A percentile compares a stretch with the other conserved stretches of the same genome.
Conservation (phyloP, 2,888 invertebrate genomes). For the Plebejus melissa region DNA sequence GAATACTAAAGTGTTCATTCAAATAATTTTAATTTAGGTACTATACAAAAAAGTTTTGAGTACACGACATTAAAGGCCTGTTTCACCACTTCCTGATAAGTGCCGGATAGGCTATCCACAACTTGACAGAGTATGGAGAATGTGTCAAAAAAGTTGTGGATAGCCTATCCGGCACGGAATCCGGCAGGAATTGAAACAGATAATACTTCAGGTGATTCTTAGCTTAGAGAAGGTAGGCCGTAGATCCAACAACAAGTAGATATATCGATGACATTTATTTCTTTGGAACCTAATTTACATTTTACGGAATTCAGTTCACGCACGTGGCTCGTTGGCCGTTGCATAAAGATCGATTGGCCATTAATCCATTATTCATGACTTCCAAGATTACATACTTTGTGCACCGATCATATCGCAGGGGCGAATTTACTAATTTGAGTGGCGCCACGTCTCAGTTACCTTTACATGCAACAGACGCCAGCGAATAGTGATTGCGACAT, state of each 20-base stretch:
- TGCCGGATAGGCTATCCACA: too few relatives aligned
- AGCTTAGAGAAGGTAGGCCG: not conserved
- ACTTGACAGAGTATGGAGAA: too few relatives aligned
- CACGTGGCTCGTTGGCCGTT: slow-evolving; percentile 1
- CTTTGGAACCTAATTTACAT: not conserved
- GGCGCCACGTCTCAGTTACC: slow-evolving; percentile 53
- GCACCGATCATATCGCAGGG: not conserved
- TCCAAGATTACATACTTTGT: slow-evolving; percentile 6
- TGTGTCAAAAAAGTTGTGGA: too few relatives aligned
- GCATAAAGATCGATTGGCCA: not conserved
- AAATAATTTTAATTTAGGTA: too few relatives aligned
- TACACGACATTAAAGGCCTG: too few relatives aligned
- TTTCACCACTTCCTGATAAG: too few relatives aligned
- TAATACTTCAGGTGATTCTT: not conserved
- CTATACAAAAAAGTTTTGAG: too few relatives aligned
- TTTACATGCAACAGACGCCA: slow-evolving; percentile 60
- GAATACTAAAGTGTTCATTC: too few relatives aligned
- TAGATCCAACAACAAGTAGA: not conserved
- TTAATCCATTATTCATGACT: slow-evolving; percentile 13
- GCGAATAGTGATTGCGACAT: slow-evolving; percentile 56
- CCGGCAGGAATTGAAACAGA: too few relatives aligned
- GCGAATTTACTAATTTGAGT: slow-evolving; percentile 39
- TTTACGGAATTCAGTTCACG: not conserved
- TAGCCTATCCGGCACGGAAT: too few relatives aligned
- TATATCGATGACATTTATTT: not conserved